Conservation (phyloP, 2,888 invertebrate species). For the Onthophagus sagittarius region DNA sequence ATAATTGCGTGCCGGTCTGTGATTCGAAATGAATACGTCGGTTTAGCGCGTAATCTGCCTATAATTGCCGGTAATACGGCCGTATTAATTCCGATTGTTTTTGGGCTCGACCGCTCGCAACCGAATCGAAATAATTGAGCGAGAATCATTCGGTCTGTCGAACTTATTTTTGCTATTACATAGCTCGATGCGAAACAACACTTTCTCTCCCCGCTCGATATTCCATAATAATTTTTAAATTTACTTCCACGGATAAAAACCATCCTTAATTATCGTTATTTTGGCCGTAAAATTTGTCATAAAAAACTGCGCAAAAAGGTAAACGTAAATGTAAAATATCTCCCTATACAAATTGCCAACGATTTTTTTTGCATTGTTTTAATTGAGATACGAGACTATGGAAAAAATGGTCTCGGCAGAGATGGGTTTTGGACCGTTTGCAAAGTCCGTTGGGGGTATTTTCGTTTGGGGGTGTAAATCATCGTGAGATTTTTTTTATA, state of each 20-base stretch:
- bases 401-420: neutral
- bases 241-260: neutral
- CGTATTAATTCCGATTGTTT: constrained; percentile 13
- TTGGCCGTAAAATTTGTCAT: neutral
- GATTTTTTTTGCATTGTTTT: neutral
- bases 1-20: constrained; percentile 3
- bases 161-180: constrained; percentile 1
- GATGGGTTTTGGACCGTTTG: neutral
- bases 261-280: neutral
- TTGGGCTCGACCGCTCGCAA: neutral
- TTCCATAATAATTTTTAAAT: neutral
- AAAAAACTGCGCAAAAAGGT: no score
- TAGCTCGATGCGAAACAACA: neutral
- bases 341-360: neutral
- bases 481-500: neutral
- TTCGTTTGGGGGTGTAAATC: neutral
- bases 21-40: constrained; percentile 7
- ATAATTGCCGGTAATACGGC: constrained; percentile 9
- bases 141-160: constrained; percentile 2
- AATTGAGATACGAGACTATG: neutral
- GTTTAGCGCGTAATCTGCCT: constrained; percentile 3
- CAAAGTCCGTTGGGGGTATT: neutral
- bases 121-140: constrained; percentile 4
- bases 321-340: neutral
- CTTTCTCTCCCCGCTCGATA: neutral